Conservation (phyloP, 2,888 invertebrate species). For the Limenitis camilla region DNA sequence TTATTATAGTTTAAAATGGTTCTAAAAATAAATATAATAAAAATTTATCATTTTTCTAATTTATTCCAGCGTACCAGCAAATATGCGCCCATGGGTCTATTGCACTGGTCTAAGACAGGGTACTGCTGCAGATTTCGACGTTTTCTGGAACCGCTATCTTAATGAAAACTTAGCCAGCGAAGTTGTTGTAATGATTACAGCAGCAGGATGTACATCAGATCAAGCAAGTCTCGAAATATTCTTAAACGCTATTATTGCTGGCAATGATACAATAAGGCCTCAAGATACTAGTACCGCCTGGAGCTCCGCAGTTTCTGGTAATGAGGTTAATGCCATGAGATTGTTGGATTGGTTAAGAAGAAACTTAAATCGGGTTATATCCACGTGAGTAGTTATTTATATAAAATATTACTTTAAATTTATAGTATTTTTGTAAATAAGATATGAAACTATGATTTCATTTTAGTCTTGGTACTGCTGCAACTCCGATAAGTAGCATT, state of each 20-base stretch:
- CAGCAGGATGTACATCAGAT: conserved; percentile 80
- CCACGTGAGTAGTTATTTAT: conserved; percentile 24
- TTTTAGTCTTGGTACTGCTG: conserved; percentile 44
- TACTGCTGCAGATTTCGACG: conserved; percentile 76
- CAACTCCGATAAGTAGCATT: conserved; percentile 43
- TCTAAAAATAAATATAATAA: neutral
- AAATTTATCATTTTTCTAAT: neutral
- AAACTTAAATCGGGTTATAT: conserved; percentile 35
- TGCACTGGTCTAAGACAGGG: conserved; percentile 82
- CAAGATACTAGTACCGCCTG: conserved; percentile 60
- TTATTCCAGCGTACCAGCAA: conserved; percentile 32
- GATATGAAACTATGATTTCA: neutral
- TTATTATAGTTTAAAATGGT: too few relatives aligned
- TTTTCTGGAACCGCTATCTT: conserved; percentile 77
- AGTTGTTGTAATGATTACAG: conserved; percentile 76
- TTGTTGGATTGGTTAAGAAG: conserved; percentile 70
- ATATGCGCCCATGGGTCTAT: conserved; percentile 81
- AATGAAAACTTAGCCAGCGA: conserved; percentile 78
- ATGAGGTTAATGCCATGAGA: conserved; percentile 70
- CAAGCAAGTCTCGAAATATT: conserved; percentile 42
- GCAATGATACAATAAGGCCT: conserved; percentile 44
- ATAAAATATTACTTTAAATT: neutral
- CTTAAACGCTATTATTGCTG: conserved; percentile 43
- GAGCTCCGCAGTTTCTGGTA: conserved; percentile 67
- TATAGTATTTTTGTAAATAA: too few relatives aligned